Percentiles rank a stretch among this genome's conserved stretches.
Evolutionary conservation across 2,888 invertebrate genomes (phyloP).

Genomic region (Andrena camellia): DNA sequence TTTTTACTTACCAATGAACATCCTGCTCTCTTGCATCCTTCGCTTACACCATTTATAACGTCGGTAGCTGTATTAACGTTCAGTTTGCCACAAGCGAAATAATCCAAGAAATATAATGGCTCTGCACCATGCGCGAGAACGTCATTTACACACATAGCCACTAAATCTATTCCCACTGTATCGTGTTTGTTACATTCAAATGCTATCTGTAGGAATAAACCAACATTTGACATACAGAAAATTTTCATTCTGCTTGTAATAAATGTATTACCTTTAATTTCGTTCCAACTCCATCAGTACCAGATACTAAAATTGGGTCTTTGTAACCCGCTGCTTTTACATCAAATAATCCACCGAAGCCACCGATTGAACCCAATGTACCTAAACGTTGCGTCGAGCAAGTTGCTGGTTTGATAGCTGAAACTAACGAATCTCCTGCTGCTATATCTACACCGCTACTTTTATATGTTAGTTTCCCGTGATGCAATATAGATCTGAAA

Average conservation of each 20-base stretch:
- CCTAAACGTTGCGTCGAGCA: conserved; percentile 92
- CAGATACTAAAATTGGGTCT: conserved; percentile 96
- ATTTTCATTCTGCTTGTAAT: neutral
- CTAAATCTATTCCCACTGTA: conserved; percentile 96
- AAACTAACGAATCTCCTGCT: conserved; percentile 95
- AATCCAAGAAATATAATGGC: conserved; percentile 98
- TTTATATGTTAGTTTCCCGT: conserved; percentile 93
- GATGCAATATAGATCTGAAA: conserved; percentile 86
- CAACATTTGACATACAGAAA: neutral
- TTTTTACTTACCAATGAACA: conserved; percentile 91
- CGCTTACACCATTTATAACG: conserved; percentile 94
- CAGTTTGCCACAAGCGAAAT: conserved; percentile 96
- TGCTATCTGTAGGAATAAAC: conserved; percentile 90
- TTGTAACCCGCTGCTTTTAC: conserved; percentile 90
- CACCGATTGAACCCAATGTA: conserved; percentile 93
- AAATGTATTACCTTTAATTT: conserved; percentile 92
- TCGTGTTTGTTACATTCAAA: conserved; percentile 92
- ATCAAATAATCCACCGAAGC: conserved; percentile 97
- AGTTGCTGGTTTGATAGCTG: conserved; percentile 92
- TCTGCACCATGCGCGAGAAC: conserved; percentile 97
- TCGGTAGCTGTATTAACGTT: conserved; percentile 91
- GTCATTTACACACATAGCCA: conserved; percentile 99
- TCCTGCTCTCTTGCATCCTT: conserved; percentile 94
- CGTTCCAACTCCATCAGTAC: conserved; percentile 98
- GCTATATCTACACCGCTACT: conserved; percentile 97